These are phyloP conservation scores for Fringilla coelebs DNA, from an alignment of 2,797 vertebrate species.

Conservation along the genomic window DNA sequence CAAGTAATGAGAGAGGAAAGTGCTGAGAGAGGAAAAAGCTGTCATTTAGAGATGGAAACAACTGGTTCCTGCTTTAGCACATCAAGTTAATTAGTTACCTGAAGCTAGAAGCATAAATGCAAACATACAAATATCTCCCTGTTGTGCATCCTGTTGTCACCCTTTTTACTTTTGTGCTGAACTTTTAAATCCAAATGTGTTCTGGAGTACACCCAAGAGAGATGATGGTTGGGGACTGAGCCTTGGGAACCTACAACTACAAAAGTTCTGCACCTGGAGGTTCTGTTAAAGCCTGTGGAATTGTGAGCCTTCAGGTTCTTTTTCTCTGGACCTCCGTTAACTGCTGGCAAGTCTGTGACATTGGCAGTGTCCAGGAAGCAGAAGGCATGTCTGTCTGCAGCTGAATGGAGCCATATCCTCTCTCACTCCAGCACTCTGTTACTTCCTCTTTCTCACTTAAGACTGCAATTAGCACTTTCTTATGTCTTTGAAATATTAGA, in stretches of 20 bases:
- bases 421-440: conserved; percentile 47
- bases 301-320: neutral
- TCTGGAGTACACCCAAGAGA: neutral
- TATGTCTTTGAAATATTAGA: conserved; percentile 77
- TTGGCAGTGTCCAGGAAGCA: neutral
- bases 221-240: neutral
- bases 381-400: neutral
- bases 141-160: neutral
- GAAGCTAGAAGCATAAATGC: neutral
- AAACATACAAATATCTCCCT: neutral
- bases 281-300: neutral
- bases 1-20: neutral
- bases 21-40: neutral
- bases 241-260: neutral
- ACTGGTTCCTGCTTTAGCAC: neutral
- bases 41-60: neutral
- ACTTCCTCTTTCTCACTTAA: conserved; percentile 70
- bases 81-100: neutral
- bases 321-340: neutral
- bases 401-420: neutral
- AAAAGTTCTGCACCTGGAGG: neutral
- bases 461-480: conserved; percentile 72
- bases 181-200: neutral
- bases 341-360: neutral
- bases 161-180: neutral